Percentiles rank a stretch among this genome's conserved stretches.
These are phyloP conservation scores for Papilio protenor DNA, from an alignment of 2,888 invertebrate genomes.

Conservation along the genomic window DNA sequence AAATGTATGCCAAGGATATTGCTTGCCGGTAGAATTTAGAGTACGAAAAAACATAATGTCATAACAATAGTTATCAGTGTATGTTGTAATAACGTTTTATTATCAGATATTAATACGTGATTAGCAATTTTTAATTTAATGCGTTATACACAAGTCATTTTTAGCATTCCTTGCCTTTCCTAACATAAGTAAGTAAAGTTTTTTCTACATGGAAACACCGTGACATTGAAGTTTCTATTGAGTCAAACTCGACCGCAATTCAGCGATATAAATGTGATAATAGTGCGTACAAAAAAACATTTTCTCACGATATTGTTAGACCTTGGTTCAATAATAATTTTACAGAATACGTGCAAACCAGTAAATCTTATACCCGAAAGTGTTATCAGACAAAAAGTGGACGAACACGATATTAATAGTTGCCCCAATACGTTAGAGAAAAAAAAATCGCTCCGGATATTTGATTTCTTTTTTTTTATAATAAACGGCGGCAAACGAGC, in stretches of 20 bases:
- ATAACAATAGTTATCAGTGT: not conserved
- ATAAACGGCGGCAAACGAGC: no score
- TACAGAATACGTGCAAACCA: not conserved
- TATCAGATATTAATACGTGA: not conserved
- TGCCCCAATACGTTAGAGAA: no score
- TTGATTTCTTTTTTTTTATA: no score
- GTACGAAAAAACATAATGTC: not conserved
- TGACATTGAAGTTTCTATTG: not conserved
- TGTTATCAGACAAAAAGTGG: not conserved
- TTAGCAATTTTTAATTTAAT: not conserved
- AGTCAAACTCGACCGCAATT: not conserved
- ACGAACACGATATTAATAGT: not conserved
- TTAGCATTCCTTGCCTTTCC: not conserved
- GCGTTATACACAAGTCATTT: not conserved
- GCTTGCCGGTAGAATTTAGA: not conserved
- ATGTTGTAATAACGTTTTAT: not conserved
- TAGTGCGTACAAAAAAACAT: constrained; percentile 10
- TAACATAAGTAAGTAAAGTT: not conserved
- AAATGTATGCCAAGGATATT: not conserved
- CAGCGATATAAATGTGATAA: constrained; percentile 1
- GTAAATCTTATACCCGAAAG: not conserved
- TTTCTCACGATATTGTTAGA: constrained; percentile 3
- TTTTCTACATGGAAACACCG: not conserved
- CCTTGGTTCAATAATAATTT: not conserved
- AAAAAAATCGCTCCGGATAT: no score